A percentile compares a stretch with the other conserved stretches of the same genome.
phyloP scores from a whole-genome alignment of 2,797 vertebrate genomes.

The Gymnoscopelus microlampas region DNA sequence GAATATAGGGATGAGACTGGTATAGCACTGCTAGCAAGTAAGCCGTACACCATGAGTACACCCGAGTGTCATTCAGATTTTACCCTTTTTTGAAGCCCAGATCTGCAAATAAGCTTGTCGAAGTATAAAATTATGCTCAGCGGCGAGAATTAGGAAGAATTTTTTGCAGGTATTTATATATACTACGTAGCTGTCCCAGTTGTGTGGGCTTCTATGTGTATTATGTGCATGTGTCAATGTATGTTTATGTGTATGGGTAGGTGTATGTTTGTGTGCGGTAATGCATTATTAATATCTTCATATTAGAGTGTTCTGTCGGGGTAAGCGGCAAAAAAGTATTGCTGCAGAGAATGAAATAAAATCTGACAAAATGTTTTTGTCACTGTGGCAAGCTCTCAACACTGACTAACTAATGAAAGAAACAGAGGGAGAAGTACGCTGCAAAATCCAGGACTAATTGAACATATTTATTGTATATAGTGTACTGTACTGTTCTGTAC shows the following conservation, averaged over 20 bases:
- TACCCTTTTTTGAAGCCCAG: constrained; percentile 27
- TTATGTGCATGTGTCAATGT: constrained; percentile 13
- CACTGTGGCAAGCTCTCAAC: constrained; percentile 50
- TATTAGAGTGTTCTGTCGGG: constrained; percentile 56
- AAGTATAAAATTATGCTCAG: constrained; percentile 59
- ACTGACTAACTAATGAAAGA: constrained; percentile 65
- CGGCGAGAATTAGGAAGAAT: constrained; percentile 56
- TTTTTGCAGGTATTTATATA: constrained; percentile 70
- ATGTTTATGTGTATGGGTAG: constrained; percentile 7
- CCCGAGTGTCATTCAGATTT: background rate
- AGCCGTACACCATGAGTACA: background rate
- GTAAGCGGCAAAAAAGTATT: constrained; percentile 52
- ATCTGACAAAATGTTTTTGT: constrained; percentile 72
- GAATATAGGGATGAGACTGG: background rate
- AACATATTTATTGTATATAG: no score
- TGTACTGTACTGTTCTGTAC: no score
- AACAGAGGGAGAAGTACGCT: constrained; percentile 1
- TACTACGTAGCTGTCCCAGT: constrained; percentile 25
- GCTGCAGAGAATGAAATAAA: constrained; percentile 57
- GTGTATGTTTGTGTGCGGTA: background rate
- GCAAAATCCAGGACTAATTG: no score
- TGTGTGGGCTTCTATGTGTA: background rate
- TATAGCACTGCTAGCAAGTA: background rate
- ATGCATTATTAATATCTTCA: constrained; percentile 71
- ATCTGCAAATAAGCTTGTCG: constrained; percentile 33